Evolutionary conservation across 2,888 invertebrate species (phyloP), one percentile per base, ranked within the genome.

Genomic region (Ophraella communa): DNA sequence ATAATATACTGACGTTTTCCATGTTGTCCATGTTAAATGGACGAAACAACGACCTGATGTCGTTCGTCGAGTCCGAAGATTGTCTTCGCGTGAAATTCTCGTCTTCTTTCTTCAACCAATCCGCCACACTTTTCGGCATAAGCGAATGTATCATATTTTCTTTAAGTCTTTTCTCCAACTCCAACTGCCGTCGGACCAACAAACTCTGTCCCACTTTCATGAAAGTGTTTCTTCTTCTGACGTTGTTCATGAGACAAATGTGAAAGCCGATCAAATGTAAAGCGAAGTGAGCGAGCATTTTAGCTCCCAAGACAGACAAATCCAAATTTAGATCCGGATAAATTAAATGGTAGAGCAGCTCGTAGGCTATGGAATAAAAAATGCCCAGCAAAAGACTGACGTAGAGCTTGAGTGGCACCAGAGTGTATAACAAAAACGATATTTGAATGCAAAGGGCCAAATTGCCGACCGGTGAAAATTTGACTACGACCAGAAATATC

Each of bases 91-190:
- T 87, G 87, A 58, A 87, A 83, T 66, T 81, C 75, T 74, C 88
- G 86, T 75, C 91, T 88, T 93, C 93, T 68, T 90, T 89, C 85
- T 94, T 87, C 57, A 94, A 80, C 91, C 93, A 93, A 72, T 90
- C 88, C 2, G 96, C 95, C 1, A 96, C 93, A 78, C 91, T 93
- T 0, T 95, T 95, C 7, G 98, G 98, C 98, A 98, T 98, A 64
- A 98, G 93, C 21, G 96, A 97, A 80, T 93, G 93, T 74, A 96
- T 96, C 96, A 98, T 97, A 81, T 96, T 95, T 81, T 97, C 96
- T 81, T 97, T 97, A 47, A 97, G 85, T 78, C 94, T 92, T 76
- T 95, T 96, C 80, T 98, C 98, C 85, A 94, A 89, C 82, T 96
- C 95, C 64, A 98, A 83, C 79, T 97, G 96, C 56, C 92, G 87